Conservation (phyloP, 1,140 invertebrate genomes). For the Thaumetopoea pityocampa region DNA sequence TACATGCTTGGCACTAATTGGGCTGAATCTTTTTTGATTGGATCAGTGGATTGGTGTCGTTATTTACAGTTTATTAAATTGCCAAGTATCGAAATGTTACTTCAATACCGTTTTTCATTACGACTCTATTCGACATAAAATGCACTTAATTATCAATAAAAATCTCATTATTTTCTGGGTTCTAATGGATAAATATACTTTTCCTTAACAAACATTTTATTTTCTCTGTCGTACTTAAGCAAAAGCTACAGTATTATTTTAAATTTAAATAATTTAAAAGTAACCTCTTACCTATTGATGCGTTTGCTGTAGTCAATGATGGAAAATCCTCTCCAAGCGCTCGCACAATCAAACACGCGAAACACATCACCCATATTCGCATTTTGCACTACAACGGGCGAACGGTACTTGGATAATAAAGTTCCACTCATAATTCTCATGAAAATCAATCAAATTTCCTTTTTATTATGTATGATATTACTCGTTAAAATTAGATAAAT, state of each 20-base stretch:
- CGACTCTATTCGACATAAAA: too few relatives aligned
- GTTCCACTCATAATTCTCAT: constrained; percentile 48
- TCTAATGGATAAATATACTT: too few relatives aligned
- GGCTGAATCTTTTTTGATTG: too few relatives aligned
- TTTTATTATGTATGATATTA: constrained; percentile 36
- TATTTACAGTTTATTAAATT: too few relatives aligned
- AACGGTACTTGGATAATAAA: constrained; percentile 23
- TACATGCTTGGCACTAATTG: too few relatives aligned
- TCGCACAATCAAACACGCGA: constrained; percentile 26
- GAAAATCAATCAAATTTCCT: constrained; percentile 26
- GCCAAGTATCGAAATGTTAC: too few relatives aligned
- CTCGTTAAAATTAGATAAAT: constrained; percentile 24
- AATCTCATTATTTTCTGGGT: too few relatives aligned
- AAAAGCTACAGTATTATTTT: too few relatives aligned
- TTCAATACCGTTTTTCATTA: too few relatives aligned
- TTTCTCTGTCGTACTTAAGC: too few relatives aligned
- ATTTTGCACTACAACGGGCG: constrained; percentile 32
- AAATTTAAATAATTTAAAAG: neutral
- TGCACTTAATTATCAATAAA: too few relatives aligned
- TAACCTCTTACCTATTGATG: constrained; percentile 78
- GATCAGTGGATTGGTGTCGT: too few relatives aligned
- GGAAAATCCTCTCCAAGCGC: constrained; percentile 78
- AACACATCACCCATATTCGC: constrained; percentile 33
- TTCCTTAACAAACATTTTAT: neutral
- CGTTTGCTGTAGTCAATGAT: constrained; percentile 81